These are phyloP conservation scores for Brachymystax lenok DNA, from an alignment of 2,797 vertebrate genomes.

Conservation along the genomic window DNA sequence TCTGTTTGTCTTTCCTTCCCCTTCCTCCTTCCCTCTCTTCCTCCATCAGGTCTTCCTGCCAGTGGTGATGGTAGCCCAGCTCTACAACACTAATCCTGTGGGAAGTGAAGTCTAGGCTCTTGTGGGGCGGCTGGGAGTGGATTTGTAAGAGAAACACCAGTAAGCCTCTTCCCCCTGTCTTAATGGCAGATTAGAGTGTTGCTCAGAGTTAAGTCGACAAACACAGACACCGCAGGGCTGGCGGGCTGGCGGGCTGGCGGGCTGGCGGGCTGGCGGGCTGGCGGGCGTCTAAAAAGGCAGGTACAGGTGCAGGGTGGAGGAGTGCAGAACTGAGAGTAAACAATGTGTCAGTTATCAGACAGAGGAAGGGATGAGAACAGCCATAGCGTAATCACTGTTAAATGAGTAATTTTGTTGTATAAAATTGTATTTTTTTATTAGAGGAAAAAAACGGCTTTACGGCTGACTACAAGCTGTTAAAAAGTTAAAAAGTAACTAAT, in stretches of 20 bases:
- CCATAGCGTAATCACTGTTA: conserved; percentile 63
- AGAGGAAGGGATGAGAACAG: conserved; percentile 47
- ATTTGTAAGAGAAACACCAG: conserved; percentile 78
- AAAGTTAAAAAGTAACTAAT: neutral
- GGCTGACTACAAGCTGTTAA: neutral
- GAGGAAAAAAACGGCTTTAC: neutral
- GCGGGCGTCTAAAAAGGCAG: conserved; percentile 45
- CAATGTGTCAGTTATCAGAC: neutral
- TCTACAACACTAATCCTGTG: conserved; percentile 59
- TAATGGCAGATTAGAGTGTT: conserved; percentile 76
- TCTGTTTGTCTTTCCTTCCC: neutral
- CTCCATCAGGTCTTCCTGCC: conserved; percentile 11
- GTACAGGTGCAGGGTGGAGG: conserved; percentile 56
- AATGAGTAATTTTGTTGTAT: conserved; percentile 57
- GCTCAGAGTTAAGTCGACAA: conserved; percentile 68
- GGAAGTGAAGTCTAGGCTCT: conserved; percentile 62
- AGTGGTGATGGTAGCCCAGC: conserved; percentile 6
- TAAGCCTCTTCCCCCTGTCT: conserved; percentile 70
- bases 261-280: conserved; percentile 19
- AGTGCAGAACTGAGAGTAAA: neutral
- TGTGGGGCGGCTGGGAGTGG: conserved; percentile 66
- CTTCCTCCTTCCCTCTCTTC: neutral
- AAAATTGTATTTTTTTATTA: conserved; percentile 60
- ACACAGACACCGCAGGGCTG: conserved; percentile 37
- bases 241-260: conserved; percentile 13